Conservation (phyloP, 2,113 vertebrate genomes). For the Macquaria australasica region DNA sequence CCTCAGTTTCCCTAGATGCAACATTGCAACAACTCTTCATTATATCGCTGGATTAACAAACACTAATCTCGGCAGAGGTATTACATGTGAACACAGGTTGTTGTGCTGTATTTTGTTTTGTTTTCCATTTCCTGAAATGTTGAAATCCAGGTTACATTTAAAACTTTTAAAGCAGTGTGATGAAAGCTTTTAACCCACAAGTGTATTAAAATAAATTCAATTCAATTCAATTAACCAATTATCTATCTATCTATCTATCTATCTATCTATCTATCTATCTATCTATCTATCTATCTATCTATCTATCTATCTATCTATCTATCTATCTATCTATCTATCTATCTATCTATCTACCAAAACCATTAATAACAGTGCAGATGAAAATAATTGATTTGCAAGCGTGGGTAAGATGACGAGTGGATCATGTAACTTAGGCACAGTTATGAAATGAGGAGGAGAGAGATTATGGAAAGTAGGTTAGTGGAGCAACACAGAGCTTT, state of each 20-base stretch:
- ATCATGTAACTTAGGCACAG: constrained; percentile 79
- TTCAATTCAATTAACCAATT: background rate
- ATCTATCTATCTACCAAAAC: background rate
- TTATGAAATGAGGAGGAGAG: constrained; percentile 83
- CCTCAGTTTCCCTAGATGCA: constrained; percentile 29
- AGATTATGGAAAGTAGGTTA: constrained; percentile 87
- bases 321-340: background rate
- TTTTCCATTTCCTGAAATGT: constrained; percentile 20
- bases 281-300: too few relatives aligned
- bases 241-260: background rate
- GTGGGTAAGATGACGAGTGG: constrained; percentile 58
- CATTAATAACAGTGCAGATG: constrained; percentile 49
- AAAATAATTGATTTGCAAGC: constrained; percentile 62
- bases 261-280: too few relatives aligned
- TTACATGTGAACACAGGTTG: constrained; percentile 47
- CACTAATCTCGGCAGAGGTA: constrained; percentile 58
- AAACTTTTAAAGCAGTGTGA: background rate
- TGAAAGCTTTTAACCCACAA: background rate
- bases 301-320: background rate
- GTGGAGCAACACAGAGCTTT: constrained; percentile 78
- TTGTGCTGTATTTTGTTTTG: constrained; percentile 19
- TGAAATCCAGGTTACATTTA: background rate
- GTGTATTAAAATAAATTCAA: background rate
- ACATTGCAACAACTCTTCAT: constrained; percentile 37
- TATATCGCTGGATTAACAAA: constrained; percentile 69